Evolutionary conservation across 2,797 vertebrate genomes (phyloP).

Genomic region (Eupleurogrammus muticus): DNA sequence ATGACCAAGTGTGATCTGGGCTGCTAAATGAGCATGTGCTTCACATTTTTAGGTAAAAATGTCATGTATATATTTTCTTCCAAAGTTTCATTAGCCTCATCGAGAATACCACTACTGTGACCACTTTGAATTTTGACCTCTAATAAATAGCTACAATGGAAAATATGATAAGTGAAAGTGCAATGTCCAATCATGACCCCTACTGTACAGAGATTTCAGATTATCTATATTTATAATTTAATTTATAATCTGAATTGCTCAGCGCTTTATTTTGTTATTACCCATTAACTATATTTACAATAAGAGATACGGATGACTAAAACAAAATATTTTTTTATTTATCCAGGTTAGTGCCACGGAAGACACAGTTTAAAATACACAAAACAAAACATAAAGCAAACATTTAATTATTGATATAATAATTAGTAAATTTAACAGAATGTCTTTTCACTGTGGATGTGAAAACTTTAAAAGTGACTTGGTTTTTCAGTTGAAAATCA

Average conservation of each 20-base stretch:
- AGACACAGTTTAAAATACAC: no score
- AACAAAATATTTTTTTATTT: no score
- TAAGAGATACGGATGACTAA: neutral
- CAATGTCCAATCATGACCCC: neutral
- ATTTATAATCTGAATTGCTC: neutral
- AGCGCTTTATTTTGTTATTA: neutral
- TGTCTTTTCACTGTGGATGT: no score
- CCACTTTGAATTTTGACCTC: conserved; percentile 3
- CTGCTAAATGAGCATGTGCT: neutral
- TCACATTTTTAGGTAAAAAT: neutral
- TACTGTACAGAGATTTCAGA: neutral
- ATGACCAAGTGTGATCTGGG: neutral
- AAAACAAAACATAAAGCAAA: no score
- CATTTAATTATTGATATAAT: no score
- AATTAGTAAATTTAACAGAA: no score
- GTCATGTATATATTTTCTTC: neutral
- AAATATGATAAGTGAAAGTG: neutral
- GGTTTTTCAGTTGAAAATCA: no score
- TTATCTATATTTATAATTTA: neutral
- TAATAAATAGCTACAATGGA: neutral
- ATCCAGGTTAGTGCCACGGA: no score
- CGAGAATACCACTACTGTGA: neutral
- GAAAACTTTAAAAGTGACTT: no score
- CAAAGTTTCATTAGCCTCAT: neutral
- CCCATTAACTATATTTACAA: neutral